A percentile compares a stretch with the other conserved stretches of the same genome.
Conservation (phyloP, 2,888 invertebrate species). For the Nasonovia ribisnigri region DNA sequence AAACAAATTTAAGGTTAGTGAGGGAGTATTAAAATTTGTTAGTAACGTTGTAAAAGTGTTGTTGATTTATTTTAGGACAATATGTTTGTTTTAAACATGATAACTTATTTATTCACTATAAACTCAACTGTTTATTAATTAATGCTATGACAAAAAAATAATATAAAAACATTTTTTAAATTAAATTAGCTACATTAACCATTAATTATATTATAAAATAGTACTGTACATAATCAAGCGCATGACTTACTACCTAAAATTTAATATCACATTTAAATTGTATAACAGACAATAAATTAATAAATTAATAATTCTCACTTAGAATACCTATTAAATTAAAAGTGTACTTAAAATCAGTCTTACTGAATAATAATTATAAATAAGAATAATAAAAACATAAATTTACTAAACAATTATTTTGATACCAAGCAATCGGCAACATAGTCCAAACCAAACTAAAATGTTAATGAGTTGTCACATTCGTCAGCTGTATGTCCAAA, state of each 20-base stretch:
- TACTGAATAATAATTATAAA: constrained; percentile 34
- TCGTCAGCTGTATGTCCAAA: constrained; percentile 90
- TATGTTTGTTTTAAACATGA: too few relatives aligned
- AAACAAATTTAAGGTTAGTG: neutral
- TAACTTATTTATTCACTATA: neutral
- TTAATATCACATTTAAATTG: constrained; percentile 49
- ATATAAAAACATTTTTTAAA: neutral
- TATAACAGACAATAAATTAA: constrained; percentile 18
- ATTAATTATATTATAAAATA: neutral
- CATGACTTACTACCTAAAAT: neutral
- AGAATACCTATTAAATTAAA: neutral
- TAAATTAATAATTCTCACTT: neutral
- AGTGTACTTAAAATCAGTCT: constrained; percentile 46
- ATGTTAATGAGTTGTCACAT: constrained; percentile 89
- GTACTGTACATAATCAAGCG: neutral
- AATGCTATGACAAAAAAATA: neutral
- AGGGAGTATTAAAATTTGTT: neutral
- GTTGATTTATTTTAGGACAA: neutral
- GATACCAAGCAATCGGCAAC: neutral
- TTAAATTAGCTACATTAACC: neutral
- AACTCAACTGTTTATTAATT: neutral
- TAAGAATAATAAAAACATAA: constrained; percentile 21
- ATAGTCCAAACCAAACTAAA: constrained; percentile 71
- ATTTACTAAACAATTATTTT: constrained; percentile 3
- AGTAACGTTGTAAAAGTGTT: neutral